Conservation (phyloP, 2,797 vertebrate species). For the Chanos chanos region DNA sequence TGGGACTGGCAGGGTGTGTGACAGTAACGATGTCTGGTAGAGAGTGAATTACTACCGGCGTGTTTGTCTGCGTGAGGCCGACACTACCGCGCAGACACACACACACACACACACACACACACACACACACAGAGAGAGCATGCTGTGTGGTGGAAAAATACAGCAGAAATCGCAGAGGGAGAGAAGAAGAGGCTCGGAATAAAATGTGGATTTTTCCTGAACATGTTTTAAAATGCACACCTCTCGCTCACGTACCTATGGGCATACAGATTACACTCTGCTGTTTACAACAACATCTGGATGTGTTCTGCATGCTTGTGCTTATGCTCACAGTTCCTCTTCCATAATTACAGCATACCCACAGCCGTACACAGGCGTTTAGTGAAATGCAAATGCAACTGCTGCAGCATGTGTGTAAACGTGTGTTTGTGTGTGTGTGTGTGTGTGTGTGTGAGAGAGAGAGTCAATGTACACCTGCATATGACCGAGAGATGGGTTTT, state of each 20-base stretch:
- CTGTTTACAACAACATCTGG: conserved; percentile 48
- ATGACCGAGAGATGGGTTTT: background rate
- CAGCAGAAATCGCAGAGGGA: background rate
- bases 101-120: background rate
- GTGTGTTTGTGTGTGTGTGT: conserved; percentile 15
- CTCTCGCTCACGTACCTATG: conserved; percentile 22
- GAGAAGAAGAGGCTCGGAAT: background rate
- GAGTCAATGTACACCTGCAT: background rate
- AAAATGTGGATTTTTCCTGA: background rate
- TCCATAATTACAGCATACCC: conserved; percentile 33
- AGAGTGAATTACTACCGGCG: conserved; percentile 18
- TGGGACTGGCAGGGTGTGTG: conserved; percentile 42
- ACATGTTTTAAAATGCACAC: no score
- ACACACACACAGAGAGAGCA: no score
- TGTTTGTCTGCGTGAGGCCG: conserved; percentile 21
- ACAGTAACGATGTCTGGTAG: conserved; percentile 54
- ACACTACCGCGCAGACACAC: background rate
- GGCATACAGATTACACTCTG: conserved; percentile 2
- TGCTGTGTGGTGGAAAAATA: background rate
- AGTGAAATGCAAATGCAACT: conserved; percentile 23
- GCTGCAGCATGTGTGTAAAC: background rate
- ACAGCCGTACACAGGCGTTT: conserved; percentile 21
- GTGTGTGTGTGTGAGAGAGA: conserved; percentile 27
- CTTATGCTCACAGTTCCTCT: conserved; percentile 34
- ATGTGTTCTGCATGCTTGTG: conserved; percentile 24